Percentiles rank a stretch among this genome's conserved stretches.
Conservation (phyloP, 2,888 invertebrate species). For the Ophion obscuratus region DNA sequence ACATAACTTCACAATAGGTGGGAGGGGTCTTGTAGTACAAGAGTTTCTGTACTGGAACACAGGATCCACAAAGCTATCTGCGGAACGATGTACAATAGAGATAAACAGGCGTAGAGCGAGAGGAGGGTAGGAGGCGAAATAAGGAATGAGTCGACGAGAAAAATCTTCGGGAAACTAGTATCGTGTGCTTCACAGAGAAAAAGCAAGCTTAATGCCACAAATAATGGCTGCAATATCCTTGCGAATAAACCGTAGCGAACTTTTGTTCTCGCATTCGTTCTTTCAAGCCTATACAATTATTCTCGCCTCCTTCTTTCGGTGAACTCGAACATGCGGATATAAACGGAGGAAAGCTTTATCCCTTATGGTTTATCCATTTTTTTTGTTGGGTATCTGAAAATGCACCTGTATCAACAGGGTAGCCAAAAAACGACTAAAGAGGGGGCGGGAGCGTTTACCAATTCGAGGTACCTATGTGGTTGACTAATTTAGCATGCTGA, state of each 20-base stretch:
- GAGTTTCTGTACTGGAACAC: constrained; percentile 46
- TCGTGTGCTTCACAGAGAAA: neutral
- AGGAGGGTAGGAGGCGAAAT: neutral
- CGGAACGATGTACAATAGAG: constrained; percentile 44
- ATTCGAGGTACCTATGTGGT: constrained; percentile 19
- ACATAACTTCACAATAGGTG: neutral
- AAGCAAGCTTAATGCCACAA: no score
- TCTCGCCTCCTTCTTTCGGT: neutral
- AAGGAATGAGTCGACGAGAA: neutral
- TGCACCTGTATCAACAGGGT: constrained; percentile 6
- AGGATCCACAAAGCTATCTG: constrained; percentile 53
- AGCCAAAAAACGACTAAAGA: neutral
- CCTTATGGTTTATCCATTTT: constrained; percentile 1
- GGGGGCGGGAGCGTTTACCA: neutral
- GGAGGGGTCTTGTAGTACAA: constrained; percentile 39
- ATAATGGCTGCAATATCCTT: no score
- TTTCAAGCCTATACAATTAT: neutral
- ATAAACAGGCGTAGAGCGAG: constrained; percentile 12
- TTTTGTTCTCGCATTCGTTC: neutral
- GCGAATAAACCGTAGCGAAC: no score
- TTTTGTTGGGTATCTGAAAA: neutral
- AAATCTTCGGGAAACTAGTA: neutral
- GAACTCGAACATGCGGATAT: neutral
- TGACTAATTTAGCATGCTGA: constrained; percentile 19
- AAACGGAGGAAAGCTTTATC: neutral